Conservation (phyloP, 2,113 vertebrate species). For the Otis tarda region DNA sequence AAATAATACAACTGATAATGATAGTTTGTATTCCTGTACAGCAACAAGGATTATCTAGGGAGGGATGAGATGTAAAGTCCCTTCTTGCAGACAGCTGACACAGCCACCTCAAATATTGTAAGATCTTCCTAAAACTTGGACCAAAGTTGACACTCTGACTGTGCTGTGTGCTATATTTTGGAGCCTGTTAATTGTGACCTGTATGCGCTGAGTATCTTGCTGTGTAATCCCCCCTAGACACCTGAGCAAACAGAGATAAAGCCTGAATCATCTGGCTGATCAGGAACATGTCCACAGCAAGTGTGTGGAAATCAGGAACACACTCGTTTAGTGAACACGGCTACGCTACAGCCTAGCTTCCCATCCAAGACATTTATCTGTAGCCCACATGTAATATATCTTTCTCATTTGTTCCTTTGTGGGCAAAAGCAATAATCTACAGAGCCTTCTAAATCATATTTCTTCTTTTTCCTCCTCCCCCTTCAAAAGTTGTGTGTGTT, state of each 20-base stretch:
- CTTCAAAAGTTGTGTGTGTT: neutral
- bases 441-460: neutral
- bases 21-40: neutral
- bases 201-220: neutral
- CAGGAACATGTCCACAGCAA: neutral
- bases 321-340: neutral
- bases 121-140: neutral
- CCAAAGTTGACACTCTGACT: neutral
- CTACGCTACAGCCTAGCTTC: neutral
- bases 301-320: neutral
- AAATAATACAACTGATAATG: neutral
- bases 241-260: neutral
- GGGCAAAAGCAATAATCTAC: neutral
- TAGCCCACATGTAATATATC: neutral
- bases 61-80: neutral
- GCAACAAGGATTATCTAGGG: neutral
- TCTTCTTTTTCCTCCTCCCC: neutral
- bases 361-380: neutral
- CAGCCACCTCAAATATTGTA: neutral
- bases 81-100: neutral
- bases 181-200: neutral
- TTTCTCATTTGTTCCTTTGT: neutral
- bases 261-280: neutral
- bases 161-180: accelerated
- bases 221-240: neutral